These are phyloP conservation scores for Tonatia bakeri DNA, from an alignment of 2,113 vertebrate species.

Conservation along the genomic window DNA sequence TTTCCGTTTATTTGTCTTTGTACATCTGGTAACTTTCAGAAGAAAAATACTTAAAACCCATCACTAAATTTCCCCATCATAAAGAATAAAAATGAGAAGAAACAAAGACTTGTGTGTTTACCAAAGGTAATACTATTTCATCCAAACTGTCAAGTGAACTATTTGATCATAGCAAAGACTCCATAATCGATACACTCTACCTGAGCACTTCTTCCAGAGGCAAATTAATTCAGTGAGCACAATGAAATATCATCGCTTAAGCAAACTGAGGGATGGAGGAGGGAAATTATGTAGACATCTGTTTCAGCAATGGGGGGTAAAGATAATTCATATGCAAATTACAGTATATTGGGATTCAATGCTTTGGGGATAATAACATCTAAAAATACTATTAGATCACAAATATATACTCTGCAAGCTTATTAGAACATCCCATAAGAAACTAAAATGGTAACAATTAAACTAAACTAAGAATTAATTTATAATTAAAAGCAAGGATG, in stretches of 20 bases:
- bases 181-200: not conserved
- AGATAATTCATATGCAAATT: slow-evolving; percentile 38
- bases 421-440: slow-evolving; percentile 16
- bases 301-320: slow-evolving; percentile 25
- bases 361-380: slow-evolving; percentile 30
- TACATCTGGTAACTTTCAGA: not conserved
- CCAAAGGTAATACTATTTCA: not conserved
- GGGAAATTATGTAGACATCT: slow-evolving; percentile 24
- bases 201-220: not conserved
- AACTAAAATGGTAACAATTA: slow-evolving; percentile 50
- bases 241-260: not conserved
- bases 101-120: not conserved
- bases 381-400: slow-evolving; percentile 7
- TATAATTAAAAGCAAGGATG: slow-evolving; percentile 53
- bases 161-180: not conserved
- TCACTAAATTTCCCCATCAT: not conserved
- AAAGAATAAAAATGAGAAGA: not conserved
- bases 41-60: not conserved
- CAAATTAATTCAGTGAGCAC: not conserved
- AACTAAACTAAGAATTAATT: slow-evolving; percentile 47
- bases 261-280: not conserved
- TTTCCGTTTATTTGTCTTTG: not conserved
- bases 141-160: not conserved
- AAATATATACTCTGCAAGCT: not conserved
- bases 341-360: not conserved